These are phyloP conservation scores for Leptinotarsa peninsularis DNA, from an alignment of 2,888 invertebrate species.

Conservation along the genomic window DNA sequence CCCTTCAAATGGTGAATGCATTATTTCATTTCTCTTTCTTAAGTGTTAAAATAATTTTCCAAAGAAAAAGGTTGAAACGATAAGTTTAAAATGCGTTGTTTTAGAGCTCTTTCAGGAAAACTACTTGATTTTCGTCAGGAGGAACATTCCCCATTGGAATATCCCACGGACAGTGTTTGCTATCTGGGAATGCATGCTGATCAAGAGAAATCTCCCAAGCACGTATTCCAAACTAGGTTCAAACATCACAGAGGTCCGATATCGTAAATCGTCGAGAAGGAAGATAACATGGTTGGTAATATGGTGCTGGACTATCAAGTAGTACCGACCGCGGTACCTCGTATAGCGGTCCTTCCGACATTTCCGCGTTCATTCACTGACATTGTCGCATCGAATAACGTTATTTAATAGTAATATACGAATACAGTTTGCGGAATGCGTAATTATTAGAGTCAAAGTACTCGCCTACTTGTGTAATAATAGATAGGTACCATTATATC, in stretches of 20 bases:
- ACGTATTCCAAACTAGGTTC: not conserved
- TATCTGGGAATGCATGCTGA: too few species aligned
- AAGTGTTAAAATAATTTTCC: too few species aligned
- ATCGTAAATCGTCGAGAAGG: conserved; percentile 8
- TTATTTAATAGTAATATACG: conserved; percentile 50
- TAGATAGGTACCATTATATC: conserved; percentile 19
- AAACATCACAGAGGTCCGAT: not conserved
- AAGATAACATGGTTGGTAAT: conserved; percentile 13
- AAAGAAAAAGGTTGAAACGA: too few species aligned
- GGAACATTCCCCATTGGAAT: too few species aligned
- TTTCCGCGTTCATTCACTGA: conserved; percentile 51
- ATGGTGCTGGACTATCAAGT: conserved; percentile 34
- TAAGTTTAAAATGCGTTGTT: too few species aligned
- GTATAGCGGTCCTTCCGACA: conserved; percentile 49
- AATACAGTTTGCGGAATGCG: conserved; percentile 48
- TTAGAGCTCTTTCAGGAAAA: too few species aligned
- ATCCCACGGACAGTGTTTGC: too few species aligned
- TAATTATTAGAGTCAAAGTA: conserved; percentile 48
- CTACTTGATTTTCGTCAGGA: too few species aligned
- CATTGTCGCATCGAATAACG: conserved; percentile 50
- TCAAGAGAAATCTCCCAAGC: not conserved
- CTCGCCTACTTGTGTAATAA: conserved; percentile 31
- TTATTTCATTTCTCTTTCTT: too few species aligned
- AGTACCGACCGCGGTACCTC: conserved; percentile 23
- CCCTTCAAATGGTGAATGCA: too few species aligned